These are phyloP conservation scores for Dendrolimus punctatus DNA, from an alignment of 1,140 invertebrate genomes.

Conservation along the genomic window DNA sequence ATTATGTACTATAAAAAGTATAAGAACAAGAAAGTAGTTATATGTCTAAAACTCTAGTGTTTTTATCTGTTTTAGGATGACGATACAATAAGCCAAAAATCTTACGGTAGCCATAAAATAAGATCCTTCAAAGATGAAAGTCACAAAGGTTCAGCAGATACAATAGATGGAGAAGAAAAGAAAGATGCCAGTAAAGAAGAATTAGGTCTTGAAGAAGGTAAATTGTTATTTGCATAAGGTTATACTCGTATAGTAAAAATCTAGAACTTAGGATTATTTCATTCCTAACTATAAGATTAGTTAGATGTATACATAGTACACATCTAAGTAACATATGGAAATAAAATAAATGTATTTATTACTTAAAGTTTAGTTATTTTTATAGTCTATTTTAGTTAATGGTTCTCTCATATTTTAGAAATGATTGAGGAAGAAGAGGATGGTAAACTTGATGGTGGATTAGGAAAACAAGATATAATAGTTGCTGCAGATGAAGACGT, in stretches of 20 bases:
- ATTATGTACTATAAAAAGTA: no score
- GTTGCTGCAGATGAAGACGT: slow-evolving; percentile 80
- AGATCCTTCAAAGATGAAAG: slow-evolving; percentile 90
- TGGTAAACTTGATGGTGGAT: slow-evolving; percentile 73
- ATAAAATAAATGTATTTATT: neutral
- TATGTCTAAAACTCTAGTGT: no score
- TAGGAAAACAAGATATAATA: slow-evolving; percentile 73
- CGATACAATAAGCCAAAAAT: slow-evolving; percentile 89
- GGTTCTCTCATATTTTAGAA: slow-evolving; percentile 29
- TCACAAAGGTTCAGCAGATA: slow-evolving; percentile 88
- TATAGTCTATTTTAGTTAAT: neutral
- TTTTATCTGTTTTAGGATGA: slow-evolving; percentile 70
- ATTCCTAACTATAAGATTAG: no score
- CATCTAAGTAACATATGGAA: no score
- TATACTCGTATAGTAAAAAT: no score
- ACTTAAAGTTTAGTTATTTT: neutral
- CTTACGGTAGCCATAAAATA: slow-evolving; percentile 93
- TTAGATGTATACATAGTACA: no score
- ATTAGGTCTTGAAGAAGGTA: slow-evolving; percentile 80
- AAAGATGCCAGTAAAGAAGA: slow-evolving; percentile 94
- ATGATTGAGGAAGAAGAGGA: slow-evolving; percentile 75
- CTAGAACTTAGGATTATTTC: no score
- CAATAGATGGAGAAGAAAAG: slow-evolving; percentile 89
- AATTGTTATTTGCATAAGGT: neutral
- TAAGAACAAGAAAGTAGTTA: no score